Conservation (phyloP, 2,113 vertebrate species). For the Lophius piscatorius region DNA sequence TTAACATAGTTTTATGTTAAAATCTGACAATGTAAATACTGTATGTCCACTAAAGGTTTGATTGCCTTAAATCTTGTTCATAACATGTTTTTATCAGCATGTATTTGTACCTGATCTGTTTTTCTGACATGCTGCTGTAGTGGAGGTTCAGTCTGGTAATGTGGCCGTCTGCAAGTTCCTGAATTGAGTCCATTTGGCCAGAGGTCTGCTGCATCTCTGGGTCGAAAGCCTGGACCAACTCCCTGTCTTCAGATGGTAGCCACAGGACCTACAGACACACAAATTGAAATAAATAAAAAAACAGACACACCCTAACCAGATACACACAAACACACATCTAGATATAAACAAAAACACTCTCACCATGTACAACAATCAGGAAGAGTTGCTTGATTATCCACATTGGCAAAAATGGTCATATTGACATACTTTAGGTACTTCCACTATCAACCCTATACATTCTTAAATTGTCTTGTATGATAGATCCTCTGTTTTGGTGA, state of each 20-base stretch:
- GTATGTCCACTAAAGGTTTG: no score
- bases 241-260: conserved; percentile 79
- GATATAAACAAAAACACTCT: background rate
- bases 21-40: no score
- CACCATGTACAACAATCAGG: no score
- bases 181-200: conserved; percentile 73
- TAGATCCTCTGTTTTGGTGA: no score
- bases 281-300: conserved; percentile 3
- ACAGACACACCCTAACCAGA: background rate
- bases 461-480: no score
- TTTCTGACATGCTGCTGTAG: conserved; percentile 85
- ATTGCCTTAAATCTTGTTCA: no score
- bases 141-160: conserved; percentile 86
- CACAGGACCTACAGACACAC: conserved; percentile 82
- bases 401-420: no score
- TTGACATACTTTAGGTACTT: no score
- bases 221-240: conserved; percentile 74
- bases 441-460: no score
- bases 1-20: no score
- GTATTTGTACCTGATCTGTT: conserved; percentile 83
- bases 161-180: conserved; percentile 75
- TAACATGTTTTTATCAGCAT: no score
- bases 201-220: conserved; percentile 85
- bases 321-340: background rate
- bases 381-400: no score